Evolutionary conservation across 2,888 invertebrate genomes (phyloP).

Genomic region (Diloba caeruleocephala): DNA sequence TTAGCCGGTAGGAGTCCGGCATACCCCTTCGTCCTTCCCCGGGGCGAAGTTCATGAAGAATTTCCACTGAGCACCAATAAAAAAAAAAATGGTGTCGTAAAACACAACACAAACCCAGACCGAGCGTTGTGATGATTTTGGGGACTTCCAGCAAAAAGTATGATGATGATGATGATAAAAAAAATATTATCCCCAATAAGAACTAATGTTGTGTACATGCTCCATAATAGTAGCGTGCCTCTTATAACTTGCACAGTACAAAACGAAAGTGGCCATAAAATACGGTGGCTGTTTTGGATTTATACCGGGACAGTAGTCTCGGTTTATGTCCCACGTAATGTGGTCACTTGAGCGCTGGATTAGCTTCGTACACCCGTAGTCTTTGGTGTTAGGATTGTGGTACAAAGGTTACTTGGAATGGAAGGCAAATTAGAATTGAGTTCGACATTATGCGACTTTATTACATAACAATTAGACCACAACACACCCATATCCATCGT

Average conservation of each 20-base stretch:
- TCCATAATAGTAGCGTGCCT: not conserved
- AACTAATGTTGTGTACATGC: not conserved
- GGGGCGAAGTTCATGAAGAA: too few species aligned
- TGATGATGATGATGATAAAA: not conserved
- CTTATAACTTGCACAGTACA: slow-evolving; percentile 31
- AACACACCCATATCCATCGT: too few species aligned
- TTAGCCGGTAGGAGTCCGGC: too few species aligned
- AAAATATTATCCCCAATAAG: not conserved
- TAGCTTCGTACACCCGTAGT: slow-evolving; percentile 42
- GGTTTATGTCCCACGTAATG: slow-evolving; percentile 52
- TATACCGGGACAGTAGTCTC: slow-evolving; percentile 49
- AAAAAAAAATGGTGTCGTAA: too few species aligned
- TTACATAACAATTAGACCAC: too few species aligned
- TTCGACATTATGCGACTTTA: too few species aligned
- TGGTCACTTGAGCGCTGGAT: slow-evolving; percentile 59
- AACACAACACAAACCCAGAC: too few species aligned
- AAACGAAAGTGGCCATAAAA: slow-evolving; percentile 61
- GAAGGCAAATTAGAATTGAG: not conserved
- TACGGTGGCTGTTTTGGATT: slow-evolving; percentile 59
- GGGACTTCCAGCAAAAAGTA: too few species aligned
- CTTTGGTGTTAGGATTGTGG: slow-evolving; percentile 23
- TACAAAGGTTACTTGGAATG: not conserved
- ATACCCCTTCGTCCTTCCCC: too few species aligned
- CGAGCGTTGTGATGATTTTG: too few species aligned
- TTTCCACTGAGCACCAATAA: too few species aligned